phyloP scores from a whole-genome alignment of 1,140 invertebrate species.

The Thrips palmi region DNA sequence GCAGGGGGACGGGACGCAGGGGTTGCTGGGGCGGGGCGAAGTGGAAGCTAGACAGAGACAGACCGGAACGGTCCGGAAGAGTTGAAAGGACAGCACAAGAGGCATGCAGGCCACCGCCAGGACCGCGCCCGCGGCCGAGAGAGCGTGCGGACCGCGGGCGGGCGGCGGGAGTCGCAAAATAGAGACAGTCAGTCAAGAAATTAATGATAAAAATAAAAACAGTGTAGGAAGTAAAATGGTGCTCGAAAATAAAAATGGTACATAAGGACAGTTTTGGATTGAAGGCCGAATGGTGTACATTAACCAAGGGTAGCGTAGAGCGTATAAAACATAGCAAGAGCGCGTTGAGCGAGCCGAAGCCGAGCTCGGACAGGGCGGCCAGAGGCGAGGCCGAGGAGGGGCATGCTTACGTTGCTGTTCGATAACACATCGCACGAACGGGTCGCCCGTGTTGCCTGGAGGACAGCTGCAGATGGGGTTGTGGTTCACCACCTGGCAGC shows the following conservation, averaged over 20 bases:
- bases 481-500: slow-evolving; percentile 26
- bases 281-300: too few species aligned
- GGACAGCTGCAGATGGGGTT: slow-evolving; percentile 25
- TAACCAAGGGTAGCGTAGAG: slow-evolving; percentile 4
- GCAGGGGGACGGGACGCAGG: slow-evolving; percentile 31
- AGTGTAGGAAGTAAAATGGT: too few species aligned
- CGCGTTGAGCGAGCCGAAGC: not conserved
- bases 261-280: not conserved
- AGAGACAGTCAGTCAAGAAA: slow-evolving; percentile 6
- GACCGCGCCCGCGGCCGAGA: too few species aligned
- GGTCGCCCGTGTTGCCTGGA: slow-evolving; percentile 27
- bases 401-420: slow-evolving; percentile 18
- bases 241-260: slow-evolving; percentile 7
- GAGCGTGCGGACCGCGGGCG: slow-evolving; percentile 8
- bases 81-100: too few species aligned
- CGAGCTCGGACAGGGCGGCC: not conserved
- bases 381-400: slow-evolving; percentile 8
- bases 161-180: not conserved
- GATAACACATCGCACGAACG: slow-evolving; percentile 28
- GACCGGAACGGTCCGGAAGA: not conserved
- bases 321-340: slow-evolving; percentile 1
- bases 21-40: slow-evolving; percentile 19
- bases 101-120: too few species aligned
- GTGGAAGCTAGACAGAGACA: slow-evolving; percentile 13
- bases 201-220: not conserved